These are phyloP conservation scores for Mycteria americana DNA, from an alignment of 2,797 vertebrate genomes.

Conservation along the genomic window DNA sequence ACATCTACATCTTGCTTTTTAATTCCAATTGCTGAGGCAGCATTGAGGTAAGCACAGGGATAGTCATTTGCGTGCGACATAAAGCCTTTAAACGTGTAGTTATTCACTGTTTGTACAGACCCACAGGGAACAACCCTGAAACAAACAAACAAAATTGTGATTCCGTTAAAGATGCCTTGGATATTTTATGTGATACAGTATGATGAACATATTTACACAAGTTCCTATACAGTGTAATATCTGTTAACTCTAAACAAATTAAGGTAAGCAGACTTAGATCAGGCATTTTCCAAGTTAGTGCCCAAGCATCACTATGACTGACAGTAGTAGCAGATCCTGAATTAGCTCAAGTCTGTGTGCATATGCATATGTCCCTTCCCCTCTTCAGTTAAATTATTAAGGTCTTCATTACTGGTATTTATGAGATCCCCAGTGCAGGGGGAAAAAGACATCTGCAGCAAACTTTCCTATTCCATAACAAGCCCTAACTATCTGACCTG, in stretches of 20 bases:
- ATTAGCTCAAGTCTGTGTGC: neutral
- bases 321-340: neutral
- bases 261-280: neutral
- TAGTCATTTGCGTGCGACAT: conserved; percentile 91
- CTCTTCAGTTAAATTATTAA: neutral
- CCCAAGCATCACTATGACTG: neutral
- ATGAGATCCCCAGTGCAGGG: neutral
- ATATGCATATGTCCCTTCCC: neutral
- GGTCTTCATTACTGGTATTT: neutral
- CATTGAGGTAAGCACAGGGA: conserved; percentile 92
- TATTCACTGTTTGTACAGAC: conserved; percentile 84
- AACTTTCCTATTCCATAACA: neutral
- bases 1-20: conserved; percentile 85
- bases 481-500: neutral
- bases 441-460: neutral
- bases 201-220: neutral
- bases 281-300: neutral
- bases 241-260: neutral
- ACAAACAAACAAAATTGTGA: conserved; percentile 19
- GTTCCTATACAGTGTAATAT: neutral
- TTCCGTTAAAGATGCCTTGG: neutral
- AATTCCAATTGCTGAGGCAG: conserved; percentile 93
- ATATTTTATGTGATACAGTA: neutral
- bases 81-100: conserved; percentile 91
- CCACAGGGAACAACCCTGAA: conserved; percentile 89